Conservation (phyloP, 2,888 invertebrate genomes). For the Peribatodes rhomboidaria region DNA sequence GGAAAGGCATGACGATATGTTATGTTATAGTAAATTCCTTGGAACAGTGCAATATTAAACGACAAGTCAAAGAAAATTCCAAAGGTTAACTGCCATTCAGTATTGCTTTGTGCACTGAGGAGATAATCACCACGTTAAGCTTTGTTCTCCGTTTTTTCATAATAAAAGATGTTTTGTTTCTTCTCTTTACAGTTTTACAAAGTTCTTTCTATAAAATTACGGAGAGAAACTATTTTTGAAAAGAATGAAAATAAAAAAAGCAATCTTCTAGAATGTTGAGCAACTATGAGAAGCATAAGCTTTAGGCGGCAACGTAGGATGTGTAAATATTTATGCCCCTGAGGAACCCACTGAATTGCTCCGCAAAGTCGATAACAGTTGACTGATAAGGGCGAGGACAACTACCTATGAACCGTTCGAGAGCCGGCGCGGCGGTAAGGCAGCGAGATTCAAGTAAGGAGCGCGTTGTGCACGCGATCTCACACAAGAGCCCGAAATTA, state of each 20-base stretch:
- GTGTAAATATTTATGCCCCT: slow-evolving; percentile 26
- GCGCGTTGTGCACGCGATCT: neutral
- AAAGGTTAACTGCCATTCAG: too few species aligned
- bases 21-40: too few species aligned
- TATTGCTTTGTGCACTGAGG: too few species aligned
- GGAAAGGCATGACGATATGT: too few species aligned
- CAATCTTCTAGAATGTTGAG: neutral
- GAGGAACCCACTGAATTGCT: slow-evolving; percentile 20
- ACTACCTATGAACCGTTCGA: slow-evolving; percentile 25
- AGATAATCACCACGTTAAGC: neutral
- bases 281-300: neutral
- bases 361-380: slow-evolving; percentile 31
- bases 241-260: too few species aligned
- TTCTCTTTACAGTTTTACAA: too few species aligned
- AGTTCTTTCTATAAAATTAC: too few species aligned
- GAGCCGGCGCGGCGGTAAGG: slow-evolving; percentile 11
- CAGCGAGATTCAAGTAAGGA: neutral
- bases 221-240: too few species aligned
- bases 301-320: slow-evolving; percentile 2
- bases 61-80: too few species aligned
- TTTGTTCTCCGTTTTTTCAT: neutral
- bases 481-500: slow-evolving; percentile 22
- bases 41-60: too few species aligned
- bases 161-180: too few species aligned
- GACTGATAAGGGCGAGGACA: slow-evolving; percentile 38